Evolutionary conservation across 2,113 vertebrate genomes (phyloP).

Genomic region (Bos javanicus): DNA sequence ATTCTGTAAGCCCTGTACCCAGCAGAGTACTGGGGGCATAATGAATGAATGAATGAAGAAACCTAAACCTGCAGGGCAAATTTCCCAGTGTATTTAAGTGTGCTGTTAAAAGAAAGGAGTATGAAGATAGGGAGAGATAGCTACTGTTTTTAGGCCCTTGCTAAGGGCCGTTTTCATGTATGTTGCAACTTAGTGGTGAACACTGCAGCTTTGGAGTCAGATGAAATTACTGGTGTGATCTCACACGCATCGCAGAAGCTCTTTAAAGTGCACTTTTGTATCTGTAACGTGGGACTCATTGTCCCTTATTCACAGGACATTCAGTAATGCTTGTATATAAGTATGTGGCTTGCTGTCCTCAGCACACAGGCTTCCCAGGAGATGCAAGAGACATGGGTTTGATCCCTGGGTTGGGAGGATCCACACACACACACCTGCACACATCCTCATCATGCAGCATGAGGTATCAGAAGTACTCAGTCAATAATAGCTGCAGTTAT

Average conservation of each 20-base stretch:
- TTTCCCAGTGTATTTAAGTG: not conserved
- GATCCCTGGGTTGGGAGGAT: not conserved
- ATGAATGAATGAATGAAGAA: not conserved
- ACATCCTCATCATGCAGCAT: not conserved
- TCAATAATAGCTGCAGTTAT: not conserved
- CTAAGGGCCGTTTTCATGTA: not conserved
- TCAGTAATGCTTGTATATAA: not conserved
- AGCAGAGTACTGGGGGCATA: not conserved
- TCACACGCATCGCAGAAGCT: not conserved
- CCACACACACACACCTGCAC: not conserved
- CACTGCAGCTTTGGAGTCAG: not conserved
- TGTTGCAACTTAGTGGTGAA: not conserved
- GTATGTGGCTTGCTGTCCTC: not conserved
- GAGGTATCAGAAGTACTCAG: not conserved
- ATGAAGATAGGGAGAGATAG: not conserved
- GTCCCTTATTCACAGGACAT: not conserved
- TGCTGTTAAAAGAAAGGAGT: not conserved
- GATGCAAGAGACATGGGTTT: not conserved
- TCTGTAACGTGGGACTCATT: not conserved
- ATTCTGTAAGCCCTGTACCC: not conserved
- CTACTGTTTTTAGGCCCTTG: not conserved
- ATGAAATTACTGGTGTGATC: not conserved
- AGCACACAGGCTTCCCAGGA: not conserved
- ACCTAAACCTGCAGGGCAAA: not conserved
- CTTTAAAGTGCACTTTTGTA: not conserved